These are phyloP conservation scores for Nycteola revayana DNA, from an alignment of 2,888 invertebrate genomes.

Conservation along the genomic window DNA sequence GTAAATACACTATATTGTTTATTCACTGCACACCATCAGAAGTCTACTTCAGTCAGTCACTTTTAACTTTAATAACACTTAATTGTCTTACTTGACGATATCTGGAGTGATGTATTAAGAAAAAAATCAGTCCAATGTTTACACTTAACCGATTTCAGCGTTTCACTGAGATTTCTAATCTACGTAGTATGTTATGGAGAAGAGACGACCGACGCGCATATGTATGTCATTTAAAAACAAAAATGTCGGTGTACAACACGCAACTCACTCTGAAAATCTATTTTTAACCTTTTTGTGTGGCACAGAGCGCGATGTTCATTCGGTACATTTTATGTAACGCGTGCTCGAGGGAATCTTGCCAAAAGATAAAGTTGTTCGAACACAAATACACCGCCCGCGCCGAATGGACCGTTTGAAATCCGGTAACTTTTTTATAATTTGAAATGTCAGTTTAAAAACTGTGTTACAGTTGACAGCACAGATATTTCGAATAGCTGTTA, in stretches of 20 bases:
- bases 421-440: constrained; percentile 61
- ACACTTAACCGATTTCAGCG: constrained; percentile 61
- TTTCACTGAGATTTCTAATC: constrained; percentile 75
- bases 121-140: constrained; percentile 68
- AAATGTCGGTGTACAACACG: constrained; percentile 66
- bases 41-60: background rate
- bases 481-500: no score
- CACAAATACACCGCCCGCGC: constrained; percentile 41
- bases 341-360: constrained; percentile 75
- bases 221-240: constrained; percentile 77
- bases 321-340: constrained; percentile 62
- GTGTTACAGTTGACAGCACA: no score
- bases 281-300: constrained; percentile 73
- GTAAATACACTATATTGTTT: constrained; percentile 19
- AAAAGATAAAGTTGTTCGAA: constrained; percentile 55
- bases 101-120: constrained; percentile 47
- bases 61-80: constrained; percentile 14
- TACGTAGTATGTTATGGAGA: constrained; percentile 37
- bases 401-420: constrained; percentile 68
- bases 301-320: constrained; percentile 54
- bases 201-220: constrained; percentile 50
- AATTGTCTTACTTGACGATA: constrained; percentile 33
- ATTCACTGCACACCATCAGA: constrained; percentile 22
- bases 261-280: constrained; percentile 73
- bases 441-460: constrained; percentile 21